These are phyloP conservation scores for Aphodius granarius DNA, from an alignment of 2,888 invertebrate species.

Conservation along the genomic window DNA sequence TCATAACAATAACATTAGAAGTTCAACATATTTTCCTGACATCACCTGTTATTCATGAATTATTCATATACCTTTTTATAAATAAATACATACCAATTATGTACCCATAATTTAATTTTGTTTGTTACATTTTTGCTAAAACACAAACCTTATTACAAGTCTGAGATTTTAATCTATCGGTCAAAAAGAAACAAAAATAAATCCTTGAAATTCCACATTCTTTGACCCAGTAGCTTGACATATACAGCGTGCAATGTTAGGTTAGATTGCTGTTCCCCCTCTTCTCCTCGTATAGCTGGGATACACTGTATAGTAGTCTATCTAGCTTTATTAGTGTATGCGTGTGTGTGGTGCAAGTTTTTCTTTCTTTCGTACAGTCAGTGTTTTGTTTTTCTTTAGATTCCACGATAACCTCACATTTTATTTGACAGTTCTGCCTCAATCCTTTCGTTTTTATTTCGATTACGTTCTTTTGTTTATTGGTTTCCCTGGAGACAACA, in stretches of 20 bases:
- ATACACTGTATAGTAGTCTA: neutral
- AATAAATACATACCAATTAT: no score
- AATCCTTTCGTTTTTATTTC: neutral
- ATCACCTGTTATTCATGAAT: neutral
- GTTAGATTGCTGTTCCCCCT: slow-evolving; percentile 1
- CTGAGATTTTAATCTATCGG: neutral
- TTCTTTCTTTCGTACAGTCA: neutral
- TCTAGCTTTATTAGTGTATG: slow-evolving; percentile 10
- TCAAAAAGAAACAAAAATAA: neutral
- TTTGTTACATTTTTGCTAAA: no score
- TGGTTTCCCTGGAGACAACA: neutral
- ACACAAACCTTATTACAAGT: neutral
- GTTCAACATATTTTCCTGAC: neutral
- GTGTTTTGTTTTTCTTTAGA: slow-evolving; percentile 7
- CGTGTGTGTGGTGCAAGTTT: slow-evolving; percentile 14
- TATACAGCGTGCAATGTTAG: slow-evolving; percentile 5
- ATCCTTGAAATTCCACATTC: neutral
- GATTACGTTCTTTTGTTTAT: neutral
- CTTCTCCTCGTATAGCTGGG: neutral
- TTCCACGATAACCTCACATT: neutral
- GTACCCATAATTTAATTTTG: neutral
- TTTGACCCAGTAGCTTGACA: neutral
- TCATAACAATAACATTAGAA: neutral
- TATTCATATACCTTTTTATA: neutral
- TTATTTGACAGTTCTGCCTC: neutral